Percentiles rank a stretch among this genome's conserved stretches.
phyloP scores from a whole-genome alignment of 2,113 vertebrate species.

The Pollimyrus isidori region DNA sequence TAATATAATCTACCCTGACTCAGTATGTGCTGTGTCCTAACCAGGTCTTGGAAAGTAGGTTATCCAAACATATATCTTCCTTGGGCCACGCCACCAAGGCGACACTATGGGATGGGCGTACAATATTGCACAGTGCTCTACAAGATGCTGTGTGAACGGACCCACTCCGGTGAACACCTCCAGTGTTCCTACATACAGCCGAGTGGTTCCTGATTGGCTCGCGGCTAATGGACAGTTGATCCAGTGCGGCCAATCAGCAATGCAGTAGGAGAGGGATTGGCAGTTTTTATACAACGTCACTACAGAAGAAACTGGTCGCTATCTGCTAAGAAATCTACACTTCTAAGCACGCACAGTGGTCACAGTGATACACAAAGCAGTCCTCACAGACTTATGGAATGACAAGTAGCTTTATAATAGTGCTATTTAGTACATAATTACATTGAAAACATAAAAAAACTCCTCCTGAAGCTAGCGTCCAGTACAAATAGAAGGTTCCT shows the following conservation, averaged over 20 bases:
- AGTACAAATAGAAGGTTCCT: constrained; percentile 86
- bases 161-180: constrained; percentile 37
- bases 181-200: constrained; percentile 53
- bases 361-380: constrained; percentile 99
- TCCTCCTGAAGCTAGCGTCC: constrained; percentile 85
- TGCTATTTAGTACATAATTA: constrained; percentile 94
- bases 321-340: constrained; percentile 92
- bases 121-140: constrained; percentile 94
- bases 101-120: constrained; percentile 58
- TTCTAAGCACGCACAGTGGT: constrained; percentile 96
- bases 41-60: constrained; percentile 39
- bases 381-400: constrained; percentile 93
- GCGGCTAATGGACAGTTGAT: constrained; percentile 60
- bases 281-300: constrained; percentile 86
- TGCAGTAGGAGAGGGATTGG: constrained; percentile 84
- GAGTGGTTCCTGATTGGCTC: constrained; percentile 70
- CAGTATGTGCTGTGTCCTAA: constrained; percentile 60
- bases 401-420: constrained; percentile 96
- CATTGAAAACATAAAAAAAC: constrained; percentile 96
- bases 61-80: constrained; percentile 24
- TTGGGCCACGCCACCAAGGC: constrained; percentile 39
- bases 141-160: constrained; percentile 81
- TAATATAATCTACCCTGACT: constrained; percentile 48
- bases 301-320: constrained; percentile 85
- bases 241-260: constrained; percentile 38